Conservation (phyloP, 2,797 vertebrate genomes). For the Melanotaenia parkinsoni region DNA sequence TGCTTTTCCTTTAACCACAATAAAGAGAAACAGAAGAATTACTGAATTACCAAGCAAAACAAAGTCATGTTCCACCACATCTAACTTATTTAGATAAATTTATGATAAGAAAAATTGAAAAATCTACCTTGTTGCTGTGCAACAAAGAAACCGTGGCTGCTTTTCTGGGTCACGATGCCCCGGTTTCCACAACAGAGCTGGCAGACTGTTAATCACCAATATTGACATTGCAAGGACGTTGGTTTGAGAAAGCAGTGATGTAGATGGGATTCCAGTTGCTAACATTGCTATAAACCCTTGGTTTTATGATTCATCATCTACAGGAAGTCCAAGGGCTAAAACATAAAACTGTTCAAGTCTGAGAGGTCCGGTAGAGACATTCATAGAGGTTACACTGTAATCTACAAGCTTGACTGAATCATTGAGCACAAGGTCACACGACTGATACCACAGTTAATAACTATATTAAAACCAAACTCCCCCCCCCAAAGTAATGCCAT, state of each 20-base stretch:
- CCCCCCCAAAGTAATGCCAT: constrained; percentile 19
- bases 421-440: constrained; percentile 65
- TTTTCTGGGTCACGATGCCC: constrained; percentile 9
- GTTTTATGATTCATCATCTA: constrained; percentile 80
- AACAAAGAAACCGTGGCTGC: constrained; percentile 18
- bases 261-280: constrained; percentile 69
- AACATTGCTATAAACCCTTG: constrained; percentile 75
- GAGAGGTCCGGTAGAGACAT: constrained; percentile 56
- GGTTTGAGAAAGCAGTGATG: constrained; percentile 65
- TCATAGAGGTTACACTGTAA: constrained; percentile 61
- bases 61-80: constrained; percentile 35
- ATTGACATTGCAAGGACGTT: constrained; percentile 72
- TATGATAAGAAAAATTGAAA: constrained; percentile 31
- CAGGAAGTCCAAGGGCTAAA: constrained; percentile 76
- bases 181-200: constrained; percentile 28
- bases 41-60: constrained; percentile 21
- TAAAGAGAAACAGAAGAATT: constrained; percentile 17
- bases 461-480: constrained; percentile 61
- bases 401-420: constrained; percentile 68
- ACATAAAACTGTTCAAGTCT: constrained; percentile 78
- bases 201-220: constrained; percentile 55
- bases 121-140: constrained; percentile 12
- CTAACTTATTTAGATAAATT: constrained; percentile 13
- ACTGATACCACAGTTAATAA: constrained; percentile 57
- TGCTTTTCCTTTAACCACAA: constrained; percentile 30